Evolutionary conservation across 2,113 vertebrate species (phyloP).

Genomic region (Scophthalmus maximus): DNA sequence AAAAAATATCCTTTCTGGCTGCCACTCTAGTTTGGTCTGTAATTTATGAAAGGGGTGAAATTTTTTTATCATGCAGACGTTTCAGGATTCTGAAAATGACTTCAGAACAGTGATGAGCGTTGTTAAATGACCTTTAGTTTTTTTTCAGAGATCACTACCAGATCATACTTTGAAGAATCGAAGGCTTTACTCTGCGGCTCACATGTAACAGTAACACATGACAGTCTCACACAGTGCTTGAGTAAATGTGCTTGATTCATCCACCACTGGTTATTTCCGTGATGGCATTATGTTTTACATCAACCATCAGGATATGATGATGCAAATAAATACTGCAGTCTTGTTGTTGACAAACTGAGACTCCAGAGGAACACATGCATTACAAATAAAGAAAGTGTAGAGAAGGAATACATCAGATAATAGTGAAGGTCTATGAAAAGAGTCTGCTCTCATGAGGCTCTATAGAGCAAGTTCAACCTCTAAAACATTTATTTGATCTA

Average conservation of each 20-base stretch:
- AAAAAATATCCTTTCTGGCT: too few relatives aligned
- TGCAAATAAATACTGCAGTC: background rate
- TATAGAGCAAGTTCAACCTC: conserved; percentile 63
- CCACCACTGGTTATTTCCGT: background rate
- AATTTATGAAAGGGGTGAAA: too few relatives aligned
- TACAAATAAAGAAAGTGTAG: background rate
- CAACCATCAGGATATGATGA: background rate
- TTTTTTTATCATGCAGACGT: too few relatives aligned
- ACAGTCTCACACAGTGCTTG: background rate
- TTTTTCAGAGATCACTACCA: background rate
- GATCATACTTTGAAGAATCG: background rate
- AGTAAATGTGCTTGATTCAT: background rate
- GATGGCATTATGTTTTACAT: background rate
- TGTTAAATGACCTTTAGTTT: background rate
- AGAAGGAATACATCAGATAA: conserved; percentile 1
- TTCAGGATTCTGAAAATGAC: too few relatives aligned
- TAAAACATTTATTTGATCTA: conserved; percentile 85
- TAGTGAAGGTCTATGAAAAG: conserved; percentile 32
- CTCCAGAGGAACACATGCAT: too few relatives aligned
- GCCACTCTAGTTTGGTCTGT: too few relatives aligned
- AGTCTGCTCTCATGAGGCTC: conserved; percentile 51
- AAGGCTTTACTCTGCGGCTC: background rate
- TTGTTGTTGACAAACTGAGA: too few relatives aligned
- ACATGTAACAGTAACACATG: background rate
- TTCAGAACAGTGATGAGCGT: too few relatives aligned